Evolutionary conservation across 2,888 invertebrate species (phyloP).

Genomic region (Scrobipalpa atriplicella): DNA sequence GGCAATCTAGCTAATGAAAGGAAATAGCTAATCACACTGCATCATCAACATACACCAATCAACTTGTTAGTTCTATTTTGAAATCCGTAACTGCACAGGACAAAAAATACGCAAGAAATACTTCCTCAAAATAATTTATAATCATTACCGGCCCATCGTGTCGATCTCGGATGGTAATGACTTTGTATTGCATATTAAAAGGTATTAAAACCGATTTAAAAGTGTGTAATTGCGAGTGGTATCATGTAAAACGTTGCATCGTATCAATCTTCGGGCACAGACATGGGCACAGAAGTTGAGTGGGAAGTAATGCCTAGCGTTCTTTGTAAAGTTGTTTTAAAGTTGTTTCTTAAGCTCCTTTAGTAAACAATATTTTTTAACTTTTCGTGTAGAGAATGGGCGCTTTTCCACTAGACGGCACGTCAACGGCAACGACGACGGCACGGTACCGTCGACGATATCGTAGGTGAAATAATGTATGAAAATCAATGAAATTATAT

Average conservation of each 20-base stretch:
- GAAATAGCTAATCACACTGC: background rate
- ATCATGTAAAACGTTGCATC: slow-evolving; percentile 17
- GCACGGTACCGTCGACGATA: too few species aligned
- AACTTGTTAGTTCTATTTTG: background rate
- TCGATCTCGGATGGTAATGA: background rate
- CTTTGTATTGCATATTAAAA: slow-evolving; percentile 10
- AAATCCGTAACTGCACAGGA: background rate
- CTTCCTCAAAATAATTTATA: slow-evolving; percentile 3
- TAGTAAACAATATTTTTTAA: too few species aligned
- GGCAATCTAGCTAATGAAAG: background rate
- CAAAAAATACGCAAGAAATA: background rate
- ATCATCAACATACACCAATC: background rate
- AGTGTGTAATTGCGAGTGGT: slow-evolving; percentile 10
- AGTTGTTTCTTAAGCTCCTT: too few species aligned
- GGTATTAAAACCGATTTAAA: slow-evolving; percentile 4
- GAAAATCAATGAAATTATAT: too few species aligned
- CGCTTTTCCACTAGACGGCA: too few species aligned
- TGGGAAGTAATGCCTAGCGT: background rate
- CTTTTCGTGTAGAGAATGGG: too few species aligned
- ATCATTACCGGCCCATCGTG: background rate
- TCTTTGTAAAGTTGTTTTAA: background rate
- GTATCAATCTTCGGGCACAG: slow-evolving; percentile 22
- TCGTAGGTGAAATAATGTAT: too few species aligned
- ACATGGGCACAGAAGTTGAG: slow-evolving; percentile 1
- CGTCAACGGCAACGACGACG: too few species aligned